Percentiles rank a stretch among this genome's conserved stretches.
These are phyloP conservation scores for Papilio protenor DNA, from an alignment of 2,888 invertebrate genomes.

Conservation along the genomic window DNA sequence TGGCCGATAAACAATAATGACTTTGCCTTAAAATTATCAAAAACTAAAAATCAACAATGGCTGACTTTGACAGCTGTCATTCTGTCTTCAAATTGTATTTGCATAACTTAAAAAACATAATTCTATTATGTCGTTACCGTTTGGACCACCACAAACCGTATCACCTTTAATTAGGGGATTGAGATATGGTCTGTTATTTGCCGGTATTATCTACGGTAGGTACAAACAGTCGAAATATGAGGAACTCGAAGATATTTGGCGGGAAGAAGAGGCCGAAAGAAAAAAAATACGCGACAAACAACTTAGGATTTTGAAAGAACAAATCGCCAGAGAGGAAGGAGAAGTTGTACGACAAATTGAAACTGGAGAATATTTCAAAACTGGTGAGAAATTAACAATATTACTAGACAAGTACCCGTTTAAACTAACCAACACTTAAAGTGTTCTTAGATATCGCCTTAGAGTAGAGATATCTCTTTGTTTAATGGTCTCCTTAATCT, in stretches of 20 bases:
- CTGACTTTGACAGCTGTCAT: not conserved
- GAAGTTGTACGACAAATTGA: slow-evolving; percentile 63
- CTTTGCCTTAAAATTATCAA: not conserved
- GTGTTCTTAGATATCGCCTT: too few relatives aligned
- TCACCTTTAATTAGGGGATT: slow-evolving; percentile 74
- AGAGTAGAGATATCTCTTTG: too few relatives aligned
- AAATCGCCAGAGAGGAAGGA: slow-evolving; percentile 66
- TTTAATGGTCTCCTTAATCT: too few relatives aligned
- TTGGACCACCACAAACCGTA: slow-evolving; percentile 69
- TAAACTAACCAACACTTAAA: too few relatives aligned
- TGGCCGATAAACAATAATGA: not conserved
- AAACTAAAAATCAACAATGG: not conserved
- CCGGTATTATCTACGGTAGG: slow-evolving; percentile 70
- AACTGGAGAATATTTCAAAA: slow-evolving; percentile 63
- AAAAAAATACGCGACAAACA: slow-evolving; percentile 68
- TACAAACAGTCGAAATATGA: slow-evolving; percentile 65
- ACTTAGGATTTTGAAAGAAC: slow-evolving; percentile 60
- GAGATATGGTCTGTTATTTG: slow-evolving; percentile 66
- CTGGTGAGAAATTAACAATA: slow-evolving; percentile 30
- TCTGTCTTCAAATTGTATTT: slow-evolving; percentile 30
- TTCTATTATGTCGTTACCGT: slow-evolving; percentile 61
- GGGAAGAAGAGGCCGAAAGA: slow-evolving; percentile 63
- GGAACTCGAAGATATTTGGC: slow-evolving; percentile 57
- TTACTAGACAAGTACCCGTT: too few relatives aligned
- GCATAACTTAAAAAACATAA: slow-evolving; percentile 16